Conservation (phyloP, 2,888 invertebrate genomes). For the Mythimna lalbum region DNA sequence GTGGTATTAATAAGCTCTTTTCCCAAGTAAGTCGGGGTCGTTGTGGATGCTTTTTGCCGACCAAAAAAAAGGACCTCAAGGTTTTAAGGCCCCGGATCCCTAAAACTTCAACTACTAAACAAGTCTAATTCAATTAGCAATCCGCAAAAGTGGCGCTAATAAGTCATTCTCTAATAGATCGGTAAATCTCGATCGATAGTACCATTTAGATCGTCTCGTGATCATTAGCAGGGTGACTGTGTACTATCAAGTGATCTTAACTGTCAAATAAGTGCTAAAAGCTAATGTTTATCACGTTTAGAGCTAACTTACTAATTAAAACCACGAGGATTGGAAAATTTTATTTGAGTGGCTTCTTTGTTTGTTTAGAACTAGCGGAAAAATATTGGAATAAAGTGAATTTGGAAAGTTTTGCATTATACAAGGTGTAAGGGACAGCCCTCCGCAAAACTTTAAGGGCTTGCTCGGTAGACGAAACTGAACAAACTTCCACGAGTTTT, state of each 20-base stretch:
- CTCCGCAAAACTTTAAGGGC: too few species aligned
- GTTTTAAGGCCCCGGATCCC: neutral
- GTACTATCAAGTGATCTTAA: slow-evolving; percentile 14
- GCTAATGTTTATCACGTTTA: slow-evolving; percentile 28
- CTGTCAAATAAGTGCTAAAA: slow-evolving; percentile 51
- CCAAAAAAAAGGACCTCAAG: too few species aligned
- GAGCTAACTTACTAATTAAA: slow-evolving; percentile 29
- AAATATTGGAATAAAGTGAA: too few species aligned
- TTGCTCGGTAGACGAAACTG: too few species aligned
- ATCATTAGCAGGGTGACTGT: slow-evolving; percentile 20
- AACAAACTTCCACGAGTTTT: too few species aligned
- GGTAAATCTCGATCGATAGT: slow-evolving; percentile 27
- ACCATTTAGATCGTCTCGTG: slow-evolving; percentile 26
- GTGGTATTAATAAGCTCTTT: too few species aligned
- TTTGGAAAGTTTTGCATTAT: too few species aligned
- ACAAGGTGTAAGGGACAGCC: too few species aligned
- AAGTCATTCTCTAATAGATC: slow-evolving; percentile 41
- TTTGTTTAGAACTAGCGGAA: neutral
- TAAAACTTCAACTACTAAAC: neutral
- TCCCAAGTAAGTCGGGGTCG: too few species aligned
- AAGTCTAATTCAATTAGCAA: slow-evolving; percentile 47
- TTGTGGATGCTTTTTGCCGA: too few species aligned
- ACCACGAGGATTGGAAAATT: slow-evolving; percentile 19
- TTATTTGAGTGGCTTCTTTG: neutral
- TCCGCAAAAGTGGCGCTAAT: slow-evolving; percentile 24